These are phyloP conservation scores for Eurystomus glaucurus DNA, from an alignment of 2,797 vertebrate genomes.

Conservation along the genomic window DNA sequence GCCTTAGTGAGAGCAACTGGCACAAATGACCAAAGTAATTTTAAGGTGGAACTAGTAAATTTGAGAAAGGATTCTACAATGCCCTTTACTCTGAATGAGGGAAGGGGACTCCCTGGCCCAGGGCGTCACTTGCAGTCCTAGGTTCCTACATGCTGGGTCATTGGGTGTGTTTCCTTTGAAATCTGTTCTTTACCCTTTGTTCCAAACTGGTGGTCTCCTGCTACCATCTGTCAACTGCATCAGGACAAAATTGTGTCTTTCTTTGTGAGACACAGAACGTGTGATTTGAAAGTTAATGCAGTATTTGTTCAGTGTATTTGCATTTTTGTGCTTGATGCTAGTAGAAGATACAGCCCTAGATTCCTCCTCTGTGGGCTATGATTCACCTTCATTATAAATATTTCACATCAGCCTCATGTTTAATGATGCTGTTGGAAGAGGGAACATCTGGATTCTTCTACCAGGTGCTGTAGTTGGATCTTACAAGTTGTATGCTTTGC, in stretches of 20 bases:
- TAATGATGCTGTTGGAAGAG: slow-evolving; percentile 65
- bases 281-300: slow-evolving; percentile 74
- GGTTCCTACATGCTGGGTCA: not conserved
- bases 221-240: slow-evolving; percentile 55
- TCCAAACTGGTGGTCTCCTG: slow-evolving; percentile 36
- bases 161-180: not conserved
- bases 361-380: slow-evolving; percentile 74
- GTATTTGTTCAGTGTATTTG: slow-evolving; percentile 71
- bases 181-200: not conserved
- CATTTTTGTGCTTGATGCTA: slow-evolving; percentile 70
- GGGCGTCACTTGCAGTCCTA: not conserved
- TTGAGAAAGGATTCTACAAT: not conserved
- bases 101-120: not conserved
- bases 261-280: slow-evolving; percentile 30
- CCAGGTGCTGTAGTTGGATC: slow-evolving; percentile 55
- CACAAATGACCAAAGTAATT: not conserved
- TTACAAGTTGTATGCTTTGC: slow-evolving; percentile 59
- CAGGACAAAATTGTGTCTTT: slow-evolving; percentile 30
- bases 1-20: not conserved
- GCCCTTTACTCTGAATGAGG: not conserved
- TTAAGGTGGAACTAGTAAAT: not conserved
- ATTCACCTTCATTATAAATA: slow-evolving; percentile 78
- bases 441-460: slow-evolving; percentile 75
- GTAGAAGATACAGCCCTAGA: slow-evolving; percentile 53
- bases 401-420: slow-evolving; percentile 71